These are phyloP conservation scores for Drosophila insularis DNA, from an alignment of 1,140 invertebrate genomes.

Conservation along the genomic window DNA sequence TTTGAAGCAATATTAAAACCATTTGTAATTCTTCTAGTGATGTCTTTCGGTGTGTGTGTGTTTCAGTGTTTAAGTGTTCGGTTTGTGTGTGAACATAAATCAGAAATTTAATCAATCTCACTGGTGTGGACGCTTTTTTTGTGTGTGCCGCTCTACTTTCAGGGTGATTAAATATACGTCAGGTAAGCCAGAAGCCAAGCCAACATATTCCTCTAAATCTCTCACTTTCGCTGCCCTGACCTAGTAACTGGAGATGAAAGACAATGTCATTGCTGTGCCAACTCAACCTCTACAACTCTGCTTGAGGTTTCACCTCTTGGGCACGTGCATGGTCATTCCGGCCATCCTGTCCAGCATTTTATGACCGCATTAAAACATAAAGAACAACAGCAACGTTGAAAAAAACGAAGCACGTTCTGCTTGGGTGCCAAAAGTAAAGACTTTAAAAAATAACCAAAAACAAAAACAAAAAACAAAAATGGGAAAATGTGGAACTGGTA, in stretches of 20 bases:
- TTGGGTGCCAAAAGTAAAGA: slow-evolving; percentile 40
- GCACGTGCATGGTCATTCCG: slow-evolving; percentile 27
- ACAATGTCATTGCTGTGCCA: slow-evolving; percentile 10
- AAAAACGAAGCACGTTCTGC: slow-evolving; percentile 39
- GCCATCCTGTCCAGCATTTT: slow-evolving; percentile 55
- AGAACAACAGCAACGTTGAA: slow-evolving; percentile 36
- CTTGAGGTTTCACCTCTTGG: neutral
- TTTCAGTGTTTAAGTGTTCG: slow-evolving; percentile 14
- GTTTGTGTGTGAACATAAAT: slow-evolving; percentile 50
- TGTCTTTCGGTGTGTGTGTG: slow-evolving; percentile 18
- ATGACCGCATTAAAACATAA: slow-evolving; percentile 71
- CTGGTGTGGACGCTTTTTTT: slow-evolving; percentile 54
- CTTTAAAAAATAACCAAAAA: slow-evolving; percentile 10
- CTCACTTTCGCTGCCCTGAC: slow-evolving; percentile 35
- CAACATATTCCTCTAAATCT: slow-evolving; percentile 37
- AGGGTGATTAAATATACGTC: slow-evolving; percentile 65
- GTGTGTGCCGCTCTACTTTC: slow-evolving; percentile 21
- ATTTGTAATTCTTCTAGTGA: slow-evolving; percentile 5
- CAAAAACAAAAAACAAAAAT: slow-evolving; percentile 38
- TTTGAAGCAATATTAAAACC: slow-evolving; percentile 9
- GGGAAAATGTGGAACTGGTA: slow-evolving; percentile 19
- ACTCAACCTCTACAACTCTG: neutral
- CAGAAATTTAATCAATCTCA: slow-evolving; percentile 73
- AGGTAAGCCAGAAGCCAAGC: slow-evolving; percentile 57
- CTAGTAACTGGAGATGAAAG: slow-evolving; percentile 33